phyloP scores from a whole-genome alignment of 2,888 invertebrate species.

The Brenthis daphne region DNA sequence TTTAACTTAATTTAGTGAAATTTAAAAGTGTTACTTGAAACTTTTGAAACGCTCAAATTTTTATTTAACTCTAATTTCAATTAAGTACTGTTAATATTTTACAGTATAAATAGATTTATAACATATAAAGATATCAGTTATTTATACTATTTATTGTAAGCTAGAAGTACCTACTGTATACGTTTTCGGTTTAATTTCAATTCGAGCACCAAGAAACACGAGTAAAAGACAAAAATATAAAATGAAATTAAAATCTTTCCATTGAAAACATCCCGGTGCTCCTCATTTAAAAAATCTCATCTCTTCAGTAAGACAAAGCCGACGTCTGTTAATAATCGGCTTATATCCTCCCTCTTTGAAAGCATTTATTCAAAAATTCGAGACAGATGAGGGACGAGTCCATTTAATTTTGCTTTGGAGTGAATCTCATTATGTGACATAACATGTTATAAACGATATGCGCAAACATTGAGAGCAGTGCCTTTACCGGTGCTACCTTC shows the following conservation, averaged over 20 bases:
- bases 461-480: slow-evolving; percentile 9
- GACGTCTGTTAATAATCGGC: slow-evolving; percentile 64
- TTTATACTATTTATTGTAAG: not conserved
- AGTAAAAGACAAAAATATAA: slow-evolving; percentile 26
- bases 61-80: too few relatives aligned
- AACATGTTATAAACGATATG: slow-evolving; percentile 33
- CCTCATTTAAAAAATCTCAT: slow-evolving; percentile 48
- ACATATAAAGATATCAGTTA: not conserved
- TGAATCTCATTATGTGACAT: slow-evolving; percentile 42
- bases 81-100: too few relatives aligned
- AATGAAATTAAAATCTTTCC: slow-evolving; percentile 39
- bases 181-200: not conserved
- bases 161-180: not conserved
- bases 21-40: too few relatives aligned
- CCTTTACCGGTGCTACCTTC: not conserved
- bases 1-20: too few relatives aligned
- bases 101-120: too few relatives aligned
- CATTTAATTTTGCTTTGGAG: slow-evolving; percentile 49
- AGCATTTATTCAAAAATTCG: slow-evolving; percentile 49
- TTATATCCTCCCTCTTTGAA: slow-evolving; percentile 53
- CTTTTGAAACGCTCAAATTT: too few relatives aligned
- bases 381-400: slow-evolving; percentile 42
- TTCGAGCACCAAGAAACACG: slow-evolving; percentile 7
- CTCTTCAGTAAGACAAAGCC: slow-evolving; percentile 51
- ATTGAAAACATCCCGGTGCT: slow-evolving; percentile 46